phyloP scores from a whole-genome alignment of 2,888 invertebrate species.

The Synanthedon formicaeformis region DNA sequence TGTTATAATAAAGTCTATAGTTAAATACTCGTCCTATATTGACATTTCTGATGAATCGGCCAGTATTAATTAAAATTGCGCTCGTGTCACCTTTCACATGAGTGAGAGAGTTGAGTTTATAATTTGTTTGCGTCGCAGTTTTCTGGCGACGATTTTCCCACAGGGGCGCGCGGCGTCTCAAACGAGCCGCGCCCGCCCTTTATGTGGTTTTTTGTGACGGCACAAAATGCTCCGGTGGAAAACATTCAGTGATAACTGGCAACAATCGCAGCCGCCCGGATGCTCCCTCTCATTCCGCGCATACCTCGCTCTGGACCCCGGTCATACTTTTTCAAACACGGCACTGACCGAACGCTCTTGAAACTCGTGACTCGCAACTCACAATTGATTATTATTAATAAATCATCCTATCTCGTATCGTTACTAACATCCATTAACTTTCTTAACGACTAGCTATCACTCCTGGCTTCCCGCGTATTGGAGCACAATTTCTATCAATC shows the following conservation, averaged over 20 bases:
- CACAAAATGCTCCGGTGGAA: slow-evolving; percentile 66
- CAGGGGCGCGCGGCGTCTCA: slow-evolving; percentile 66
- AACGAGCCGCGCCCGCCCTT: slow-evolving; percentile 67
- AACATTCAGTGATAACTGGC: slow-evolving; percentile 71
- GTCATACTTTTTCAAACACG: slow-evolving; percentile 61
- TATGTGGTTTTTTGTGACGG: slow-evolving; percentile 67
- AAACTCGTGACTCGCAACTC: slow-evolving; percentile 25
- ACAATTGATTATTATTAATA: slow-evolving; percentile 16
- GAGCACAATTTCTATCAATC: too few species aligned
- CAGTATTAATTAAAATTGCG: neutral
- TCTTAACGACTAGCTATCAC: too few species aligned
- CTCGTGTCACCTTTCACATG: slow-evolving; percentile 44
- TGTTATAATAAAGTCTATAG: too few species aligned
- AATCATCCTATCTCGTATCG: neutral
- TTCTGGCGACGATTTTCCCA: slow-evolving; percentile 70
- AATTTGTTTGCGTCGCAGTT: slow-evolving; percentile 68
- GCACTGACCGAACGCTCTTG: slow-evolving; percentile 35
- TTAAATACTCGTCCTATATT: too few species aligned
- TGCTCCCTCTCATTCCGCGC: slow-evolving; percentile 64
- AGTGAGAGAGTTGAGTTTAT: slow-evolving; percentile 64
- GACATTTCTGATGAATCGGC: too few species aligned
- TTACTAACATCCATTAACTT: neutral
- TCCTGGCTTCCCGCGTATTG: too few species aligned
- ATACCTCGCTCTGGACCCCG: slow-evolving; percentile 54
- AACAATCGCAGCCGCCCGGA: slow-evolving; percentile 70